Conservation (phyloP, 2,113 vertebrate genomes). For the Gasterosteus aculeatus region DNA sequence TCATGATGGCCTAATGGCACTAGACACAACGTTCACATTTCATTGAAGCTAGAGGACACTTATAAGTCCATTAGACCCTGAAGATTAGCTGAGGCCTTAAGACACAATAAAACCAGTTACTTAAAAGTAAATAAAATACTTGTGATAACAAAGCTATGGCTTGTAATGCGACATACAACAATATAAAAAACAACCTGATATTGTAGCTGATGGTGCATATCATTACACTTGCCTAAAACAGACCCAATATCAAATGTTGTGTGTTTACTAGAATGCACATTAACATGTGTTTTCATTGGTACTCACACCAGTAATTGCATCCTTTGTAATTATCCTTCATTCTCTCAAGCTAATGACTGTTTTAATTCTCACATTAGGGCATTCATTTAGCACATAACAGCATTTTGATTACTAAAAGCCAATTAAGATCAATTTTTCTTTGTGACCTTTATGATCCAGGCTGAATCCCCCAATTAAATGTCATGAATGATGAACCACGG, state of each 20-base stretch:
- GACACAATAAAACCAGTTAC: slow-evolving; percentile 32
- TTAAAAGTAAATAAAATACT: slow-evolving; percentile 56
- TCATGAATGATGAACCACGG: slow-evolving; percentile 70
- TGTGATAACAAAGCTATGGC: slow-evolving; percentile 23
- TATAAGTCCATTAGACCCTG: slow-evolving; percentile 73
- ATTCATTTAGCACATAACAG: slow-evolving; percentile 82
- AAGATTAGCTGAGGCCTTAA: slow-evolving; percentile 58
- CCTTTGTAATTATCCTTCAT: slow-evolving; percentile 77
- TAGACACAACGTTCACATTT: slow-evolving; percentile 56
- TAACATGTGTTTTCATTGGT: slow-evolving; percentile 70
- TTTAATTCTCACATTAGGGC: slow-evolving; percentile 81
- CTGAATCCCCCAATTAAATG: slow-evolving; percentile 78
- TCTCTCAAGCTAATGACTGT: slow-evolving; percentile 81
- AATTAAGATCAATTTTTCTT: slow-evolving; percentile 81
- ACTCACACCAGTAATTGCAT: slow-evolving; percentile 73
- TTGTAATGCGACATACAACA: neutral
- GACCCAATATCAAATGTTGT: slow-evolving; percentile 40
- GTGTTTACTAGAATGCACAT: slow-evolving; percentile 63
- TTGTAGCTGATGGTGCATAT: neutral
- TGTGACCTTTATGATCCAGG: slow-evolving; percentile 80
- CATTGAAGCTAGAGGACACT: slow-evolving; percentile 65
- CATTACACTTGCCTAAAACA: slow-evolving; percentile 24
- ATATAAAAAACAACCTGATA: neutral
- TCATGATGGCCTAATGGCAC: slow-evolving; percentile 35
- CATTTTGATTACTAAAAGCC: slow-evolving; percentile 82